Base-by-base conservation (phyloP, 2,797 vertebrate species). In the Brachymystax lenok region DNA sequence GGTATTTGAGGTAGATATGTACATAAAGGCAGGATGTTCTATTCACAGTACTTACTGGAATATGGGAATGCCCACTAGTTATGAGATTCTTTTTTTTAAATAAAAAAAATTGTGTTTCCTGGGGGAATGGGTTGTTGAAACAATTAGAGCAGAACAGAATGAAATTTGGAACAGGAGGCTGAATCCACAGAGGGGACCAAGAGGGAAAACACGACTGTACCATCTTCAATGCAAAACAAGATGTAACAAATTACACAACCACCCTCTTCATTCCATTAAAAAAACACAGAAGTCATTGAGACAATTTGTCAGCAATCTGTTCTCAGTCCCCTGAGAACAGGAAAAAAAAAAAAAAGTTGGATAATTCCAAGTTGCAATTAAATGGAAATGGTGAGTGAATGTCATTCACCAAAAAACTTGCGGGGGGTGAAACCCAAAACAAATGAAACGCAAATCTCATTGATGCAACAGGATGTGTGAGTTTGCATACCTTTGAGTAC, bases 131-230 rank as follows among this genome's bases (percentile, higher is more conserved):
- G 72, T 50, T 64, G 83, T 73, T 85, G 77, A 91, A 91, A 92
- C 88, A 93, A 93, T 92, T 92, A 91, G 92, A 92, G 91, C 91
- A 90, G 90, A 93, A 92, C 81, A 87, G 81, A 88, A 87, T 85
- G 87, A 81, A 83, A 91, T 86, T 76, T 75, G 83, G 81, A 85
- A 84, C 88, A 87, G 87, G 56, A 73, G 78, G 77, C 78, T 67
- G 83, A 81, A 75, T 86, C 73, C 84, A 85, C 85, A 54, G 17
- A 80, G 63, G 85, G 82, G 80, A 88, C 77, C 73, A 46, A 16
- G 73, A 80, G 88, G 82, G 74, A 88, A 86, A 84, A 30, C 13
- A 16, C 13, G 12, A 66, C 27, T 30, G 27, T 5, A 66, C 13
- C 1, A 64, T 46, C 40, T 46, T 46, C 40, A 46, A 46, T 13